Evolutionary conservation across 2,888 invertebrate species (phyloP).

Genomic region (Luperina nickerlii): DNA sequence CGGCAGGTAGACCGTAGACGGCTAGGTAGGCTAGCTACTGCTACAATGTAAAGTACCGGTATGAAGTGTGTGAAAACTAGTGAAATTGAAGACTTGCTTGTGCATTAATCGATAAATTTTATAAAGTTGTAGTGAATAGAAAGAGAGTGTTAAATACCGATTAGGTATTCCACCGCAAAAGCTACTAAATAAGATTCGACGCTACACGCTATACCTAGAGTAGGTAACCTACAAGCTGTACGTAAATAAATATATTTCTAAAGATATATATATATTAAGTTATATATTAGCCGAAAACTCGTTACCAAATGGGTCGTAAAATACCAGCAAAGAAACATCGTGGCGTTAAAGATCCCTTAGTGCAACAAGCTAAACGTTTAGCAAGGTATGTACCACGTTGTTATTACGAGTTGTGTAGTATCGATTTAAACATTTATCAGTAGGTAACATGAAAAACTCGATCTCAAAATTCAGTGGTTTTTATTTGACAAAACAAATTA

Average conservation of each 20-base stretch:
- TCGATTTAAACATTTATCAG: no score
- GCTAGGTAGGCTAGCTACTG: no score
- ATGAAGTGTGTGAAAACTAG: background rate
- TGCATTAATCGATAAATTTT: background rate
- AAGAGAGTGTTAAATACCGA: background rate
- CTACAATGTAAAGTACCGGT: background rate
- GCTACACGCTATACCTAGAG: background rate
- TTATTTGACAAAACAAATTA: no score
- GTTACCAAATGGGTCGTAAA: slow-evolving; percentile 92
- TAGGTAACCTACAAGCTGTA: slow-evolving; percentile 32
- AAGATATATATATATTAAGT: background rate
- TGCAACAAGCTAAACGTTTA: slow-evolving; percentile 92
- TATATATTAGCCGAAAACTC: background rate
- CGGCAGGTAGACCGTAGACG: no score
- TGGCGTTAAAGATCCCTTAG: slow-evolving; percentile 94
- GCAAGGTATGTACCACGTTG: slow-evolving; percentile 88
- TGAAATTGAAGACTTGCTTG: background rate
- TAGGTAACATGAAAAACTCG: no score
- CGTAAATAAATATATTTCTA: background rate
- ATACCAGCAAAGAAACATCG: slow-evolving; percentile 95
- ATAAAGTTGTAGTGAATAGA: background rate
- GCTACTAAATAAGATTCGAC: background rate
- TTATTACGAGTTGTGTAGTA: no score
- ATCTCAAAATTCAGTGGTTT: no score
- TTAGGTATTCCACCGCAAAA: background rate